Evolutionary conservation across 1,140 invertebrate genomes (phyloP).

Genomic region (Dolichoris vasculosae): DNA sequence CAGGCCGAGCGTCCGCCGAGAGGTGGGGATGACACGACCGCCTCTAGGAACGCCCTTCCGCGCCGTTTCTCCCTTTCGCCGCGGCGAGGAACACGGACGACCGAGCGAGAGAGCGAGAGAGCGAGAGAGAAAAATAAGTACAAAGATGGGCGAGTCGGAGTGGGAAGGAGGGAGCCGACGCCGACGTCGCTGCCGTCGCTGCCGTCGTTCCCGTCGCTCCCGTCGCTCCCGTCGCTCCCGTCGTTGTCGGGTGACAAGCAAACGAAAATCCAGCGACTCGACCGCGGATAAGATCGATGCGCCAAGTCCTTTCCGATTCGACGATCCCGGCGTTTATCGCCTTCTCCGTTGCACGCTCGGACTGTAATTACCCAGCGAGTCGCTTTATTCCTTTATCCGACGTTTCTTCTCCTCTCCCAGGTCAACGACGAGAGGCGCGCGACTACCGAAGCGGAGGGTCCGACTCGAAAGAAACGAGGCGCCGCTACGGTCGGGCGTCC

Average conservation of each 20-base stretch:
- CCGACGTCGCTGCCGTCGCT: not conserved
- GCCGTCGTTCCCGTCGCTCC: not conserved
- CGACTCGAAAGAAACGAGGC: too few relatives aligned
- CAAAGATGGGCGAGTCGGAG: conserved; percentile 46
- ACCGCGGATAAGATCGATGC: conserved; percentile 9
- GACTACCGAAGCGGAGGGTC: too few relatives aligned
- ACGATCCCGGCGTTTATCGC: not conserved
- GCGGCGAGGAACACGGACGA: not conserved
- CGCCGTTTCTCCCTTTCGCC: conserved; percentile 34
- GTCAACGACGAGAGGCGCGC: too few relatives aligned
- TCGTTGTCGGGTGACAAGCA: not conserved
- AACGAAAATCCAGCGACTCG: not conserved
- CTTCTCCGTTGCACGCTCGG: not conserved
- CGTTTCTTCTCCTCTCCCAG: too few relatives aligned
- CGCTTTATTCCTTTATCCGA: too few relatives aligned
- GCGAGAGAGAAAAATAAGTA: conserved; percentile 36
- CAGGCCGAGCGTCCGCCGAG: conserved; percentile 31
- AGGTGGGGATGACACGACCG: conserved; percentile 69
- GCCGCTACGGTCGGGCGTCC: too few relatives aligned
- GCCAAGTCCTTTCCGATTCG: not conserved
- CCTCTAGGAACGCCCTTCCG: conserved; percentile 73
- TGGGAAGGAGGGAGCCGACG: not conserved
- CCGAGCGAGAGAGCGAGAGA: conserved; percentile 2
- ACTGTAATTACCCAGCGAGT: too few relatives aligned
- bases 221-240: not conserved